Evolutionary conservation across 92 coral and sea anemone genomes (phyloP), one percentile per base, ranked within the genome.

Genomic region (Heliopora coerulea): DNA sequence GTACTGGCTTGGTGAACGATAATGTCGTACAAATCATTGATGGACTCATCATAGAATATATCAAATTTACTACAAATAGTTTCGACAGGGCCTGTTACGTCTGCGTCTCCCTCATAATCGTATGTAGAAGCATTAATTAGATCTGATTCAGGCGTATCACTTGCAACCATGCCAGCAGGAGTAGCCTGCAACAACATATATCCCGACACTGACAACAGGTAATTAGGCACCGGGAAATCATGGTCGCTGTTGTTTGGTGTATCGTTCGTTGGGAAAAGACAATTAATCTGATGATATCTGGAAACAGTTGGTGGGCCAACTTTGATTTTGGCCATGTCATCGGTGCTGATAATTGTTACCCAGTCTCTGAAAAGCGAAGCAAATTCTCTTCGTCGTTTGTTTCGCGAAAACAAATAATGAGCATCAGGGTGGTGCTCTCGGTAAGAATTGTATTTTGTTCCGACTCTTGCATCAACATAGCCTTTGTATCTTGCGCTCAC

Each of bases 401-500:
- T 75, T 39, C 67, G 46, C 34, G 75, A 61, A 52, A 66, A 78
- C 27, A 78, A 49, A 61, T 65, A 78, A 50, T 78, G 77, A 59
- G 65, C 76, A 78, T 78, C 62, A 18, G 73, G 52, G 41, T 60
- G 49, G 17, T 48, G 46, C 65, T 78, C 76, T 32, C 68, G 68
- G 62, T 78, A 78, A 54, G 61, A 27, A 50, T 78, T 78, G 41
- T 67, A 66, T 49, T 78, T 67, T 54, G 59, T 64, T 49, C 80
- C 54, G 14, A 82, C 85, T 65, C 65, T 68, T 14, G 81, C 68
- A 59, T 82, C 81, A 73, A 82, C 62, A 52, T 60, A 78, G 27
- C 86, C 86, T 76, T 82, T 82, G 75, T 82, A 82, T 33, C 82
- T 59, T 26, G 58, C 59, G 40, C 82, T 70, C 56, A 78, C 27